These are phyloP conservation scores for Phyllotreta cruciferae DNA, from an alignment of 2,888 invertebrate species.

Conservation along the genomic window DNA sequence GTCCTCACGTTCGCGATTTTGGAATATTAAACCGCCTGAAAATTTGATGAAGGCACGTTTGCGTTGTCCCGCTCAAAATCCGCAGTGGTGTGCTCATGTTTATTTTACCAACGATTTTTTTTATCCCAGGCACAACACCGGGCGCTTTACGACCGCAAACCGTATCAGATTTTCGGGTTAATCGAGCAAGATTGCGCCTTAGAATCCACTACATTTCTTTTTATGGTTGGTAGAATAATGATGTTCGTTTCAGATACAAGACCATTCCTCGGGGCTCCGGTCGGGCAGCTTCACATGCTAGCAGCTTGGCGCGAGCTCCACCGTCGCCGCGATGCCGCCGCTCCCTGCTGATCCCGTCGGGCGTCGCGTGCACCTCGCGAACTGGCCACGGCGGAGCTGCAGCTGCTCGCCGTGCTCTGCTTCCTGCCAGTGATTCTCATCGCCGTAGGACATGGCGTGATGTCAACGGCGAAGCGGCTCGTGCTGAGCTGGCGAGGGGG, in stretches of 20 bases:
- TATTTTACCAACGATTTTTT: constrained; percentile 1
- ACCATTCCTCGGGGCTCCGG: too few species aligned
- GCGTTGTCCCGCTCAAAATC: constrained; percentile 3
- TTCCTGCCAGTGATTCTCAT: constrained; percentile 68
- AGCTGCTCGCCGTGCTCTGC: constrained; percentile 20
- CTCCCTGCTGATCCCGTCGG: background rate
- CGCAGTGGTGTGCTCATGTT: constrained; percentile 12
- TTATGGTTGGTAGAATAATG: too few species aligned
- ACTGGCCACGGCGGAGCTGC: constrained; percentile 29
- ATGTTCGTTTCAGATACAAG: too few species aligned
- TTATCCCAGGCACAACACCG: too few species aligned
- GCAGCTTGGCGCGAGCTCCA: constrained; percentile 2
- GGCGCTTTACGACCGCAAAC: too few species aligned
- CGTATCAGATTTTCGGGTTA: too few species aligned
- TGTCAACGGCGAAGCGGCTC: constrained; percentile 71
- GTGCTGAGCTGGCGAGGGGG: constrained; percentile 68
- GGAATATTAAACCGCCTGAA: constrained; percentile 17
- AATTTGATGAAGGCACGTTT: constrained; percentile 26
- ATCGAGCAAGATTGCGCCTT: too few species aligned
- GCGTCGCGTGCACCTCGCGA: constrained; percentile 9
- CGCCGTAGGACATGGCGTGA: constrained; percentile 61
- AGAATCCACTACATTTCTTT: too few species aligned
- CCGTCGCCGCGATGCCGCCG: constrained; percentile 11
- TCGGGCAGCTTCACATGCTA: constrained; percentile 21
- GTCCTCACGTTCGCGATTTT: constrained; percentile 20